phyloP scores from a whole-genome alignment of 2,797 vertebrate genomes.

The Calcarius lapponicus region DNA sequence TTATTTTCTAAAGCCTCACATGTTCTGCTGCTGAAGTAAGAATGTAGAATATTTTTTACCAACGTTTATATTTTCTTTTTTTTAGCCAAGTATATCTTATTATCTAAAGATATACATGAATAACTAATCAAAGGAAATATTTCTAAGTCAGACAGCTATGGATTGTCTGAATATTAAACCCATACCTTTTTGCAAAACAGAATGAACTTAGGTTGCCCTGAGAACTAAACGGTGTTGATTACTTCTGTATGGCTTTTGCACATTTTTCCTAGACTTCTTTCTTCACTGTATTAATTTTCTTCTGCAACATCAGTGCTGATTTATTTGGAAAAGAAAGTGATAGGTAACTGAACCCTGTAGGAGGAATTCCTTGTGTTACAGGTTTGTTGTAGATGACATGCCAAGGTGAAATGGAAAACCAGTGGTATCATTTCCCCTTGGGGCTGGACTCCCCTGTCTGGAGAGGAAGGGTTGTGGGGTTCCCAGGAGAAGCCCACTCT shows the following conservation, averaged over 20 bases:
- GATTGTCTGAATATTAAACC: background rate
- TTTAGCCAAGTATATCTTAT: background rate
- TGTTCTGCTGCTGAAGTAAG: background rate
- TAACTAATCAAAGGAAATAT: background rate
- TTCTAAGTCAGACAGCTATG: background rate
- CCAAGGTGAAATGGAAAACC: constrained; percentile 1
- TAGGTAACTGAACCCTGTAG: background rate
- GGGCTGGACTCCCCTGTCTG: background rate
- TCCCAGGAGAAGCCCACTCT: background rate
- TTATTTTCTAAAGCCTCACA: background rate
- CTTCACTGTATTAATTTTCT: background rate
- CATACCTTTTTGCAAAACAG: background rate
- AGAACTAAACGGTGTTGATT: background rate
- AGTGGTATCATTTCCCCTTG: background rate
- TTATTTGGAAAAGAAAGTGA: background rate
- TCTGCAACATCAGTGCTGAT: background rate
- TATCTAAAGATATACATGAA: background rate
- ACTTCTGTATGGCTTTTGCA: background rate
- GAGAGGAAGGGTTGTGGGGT: background rate
- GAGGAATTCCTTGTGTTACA: background rate
- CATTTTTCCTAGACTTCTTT: background rate
- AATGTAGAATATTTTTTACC: background rate
- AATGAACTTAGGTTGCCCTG: background rate
- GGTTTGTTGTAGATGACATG: background rate
- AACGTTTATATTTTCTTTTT: background rate